Base-by-base conservation (phyloP, 2,888 invertebrate species). In the Fragum sueziense region DNA sequence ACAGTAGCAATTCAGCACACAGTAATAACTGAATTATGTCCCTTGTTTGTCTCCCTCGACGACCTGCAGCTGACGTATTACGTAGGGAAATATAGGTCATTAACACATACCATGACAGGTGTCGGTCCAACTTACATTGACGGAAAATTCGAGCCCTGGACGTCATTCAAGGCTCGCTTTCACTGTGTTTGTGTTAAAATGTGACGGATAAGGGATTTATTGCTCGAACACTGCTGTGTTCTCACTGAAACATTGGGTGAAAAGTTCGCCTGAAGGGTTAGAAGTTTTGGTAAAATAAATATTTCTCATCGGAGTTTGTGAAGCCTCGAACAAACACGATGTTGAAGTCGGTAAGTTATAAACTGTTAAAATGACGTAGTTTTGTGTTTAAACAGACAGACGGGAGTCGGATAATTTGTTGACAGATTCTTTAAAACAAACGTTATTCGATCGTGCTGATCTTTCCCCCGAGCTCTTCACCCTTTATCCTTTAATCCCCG, bases 71-170 rank as follows among this genome's bases (percentile, higher is more conserved):
- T 65, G 65, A 65, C 65, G 65, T 65, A 65, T 65, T 20, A 22
- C 27, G 22, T 22, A 9, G 34, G 17, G 37, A 65, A 65, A 65
- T 65, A 4, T 65, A 65, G 65, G 65, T 65, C 65, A 65, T 41
- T 65, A 65, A 65, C 65, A 65, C 65, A 41, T n/a, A 61, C 9
- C n/a, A 27, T 65, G 65, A 65, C 65, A 65, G 65, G 65, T 65
- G 65, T 65, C 41, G 41, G 22, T 41, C n/a, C 41, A 41, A 17
- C 41, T 41, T 65, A 65, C n/a, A 65, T 65, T 65, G 65, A 41
- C 47, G 47, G 47, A 47, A 47, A 47, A 20, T 47, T 47, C 41
- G 65, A 65, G 25, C 65, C n/a, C 27, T 25, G n/a, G 65, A 22
- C 65, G 65, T 47, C 47, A 47, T 47, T 47, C 47, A 47, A n/a